Conservation (phyloP, 1,140 invertebrate species). For the Magallana angulata region DNA sequence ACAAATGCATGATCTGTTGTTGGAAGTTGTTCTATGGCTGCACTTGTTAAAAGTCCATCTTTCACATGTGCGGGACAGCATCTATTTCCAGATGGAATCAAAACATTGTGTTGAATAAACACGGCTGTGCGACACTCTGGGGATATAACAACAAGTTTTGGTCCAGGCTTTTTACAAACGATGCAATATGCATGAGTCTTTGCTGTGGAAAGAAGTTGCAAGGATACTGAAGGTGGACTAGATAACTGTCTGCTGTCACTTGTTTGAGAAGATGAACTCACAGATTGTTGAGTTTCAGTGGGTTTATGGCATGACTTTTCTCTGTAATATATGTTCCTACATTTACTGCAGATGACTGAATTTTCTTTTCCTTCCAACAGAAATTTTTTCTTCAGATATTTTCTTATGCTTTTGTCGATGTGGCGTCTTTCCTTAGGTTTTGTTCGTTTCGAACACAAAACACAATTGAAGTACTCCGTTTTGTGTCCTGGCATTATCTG, state of each 20-base stretch:
- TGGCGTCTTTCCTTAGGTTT: conserved; percentile 28
- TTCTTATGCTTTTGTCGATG: background rate
- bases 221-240: conserved; percentile 17
- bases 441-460: conserved; percentile 34
- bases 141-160: conserved; percentile 33
- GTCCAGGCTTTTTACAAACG: conserved; percentile 33
- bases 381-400: conserved; percentile 28
- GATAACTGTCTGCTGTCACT: background rate
- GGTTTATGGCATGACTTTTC: background rate
- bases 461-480: conserved; percentile 13
- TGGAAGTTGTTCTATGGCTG: background rate
- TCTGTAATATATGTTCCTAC: conserved; percentile 22
- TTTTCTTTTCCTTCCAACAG: conserved; percentile 1
- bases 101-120: conserved; percentile 8
- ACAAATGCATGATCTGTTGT: conserved; percentile 31
- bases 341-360: conserved; percentile 4
- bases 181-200: conserved; percentile 43
- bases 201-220: background rate
- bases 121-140: background rate
- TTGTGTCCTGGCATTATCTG: background rate
- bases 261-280: background rate
- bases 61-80: conserved; percentile 44
- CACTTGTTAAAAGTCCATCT: conserved; percentile 7
- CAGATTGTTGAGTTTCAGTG: background rate
- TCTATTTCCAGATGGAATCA: conserved; percentile 40